These are phyloP conservation scores for Romanogobio albipinnatus DNA, from an alignment of 2,113 vertebrate species.

Conservation along the genomic window DNA sequence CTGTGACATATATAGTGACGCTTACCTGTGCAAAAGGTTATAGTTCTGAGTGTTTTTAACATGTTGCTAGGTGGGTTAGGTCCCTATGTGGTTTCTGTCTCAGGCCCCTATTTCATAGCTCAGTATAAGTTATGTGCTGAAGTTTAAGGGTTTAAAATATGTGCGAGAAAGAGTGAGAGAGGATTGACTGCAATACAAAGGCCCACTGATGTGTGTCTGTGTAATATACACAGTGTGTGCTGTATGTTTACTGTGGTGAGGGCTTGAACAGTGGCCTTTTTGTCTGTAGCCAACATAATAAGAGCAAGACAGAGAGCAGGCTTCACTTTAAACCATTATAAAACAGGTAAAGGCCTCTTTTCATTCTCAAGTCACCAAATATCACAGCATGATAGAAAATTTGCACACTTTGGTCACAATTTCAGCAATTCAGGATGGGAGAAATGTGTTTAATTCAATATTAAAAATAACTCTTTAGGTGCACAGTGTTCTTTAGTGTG, in stretches of 20 bases:
- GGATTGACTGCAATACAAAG: conserved; percentile 43
- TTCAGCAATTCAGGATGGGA: not conserved
- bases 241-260: conserved; percentile 38
- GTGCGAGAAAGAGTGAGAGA: conserved; percentile 42
- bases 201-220: conserved; percentile 42
- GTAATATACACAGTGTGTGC: conserved; percentile 36
- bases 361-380: not conserved
- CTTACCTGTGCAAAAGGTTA: not conserved
- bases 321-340: conserved; percentile 9
- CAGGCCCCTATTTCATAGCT: not conserved
- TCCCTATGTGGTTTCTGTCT: not conserved
- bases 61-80: not conserved
- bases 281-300: conserved; percentile 37
- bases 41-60: not conserved
- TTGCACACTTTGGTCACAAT: not conserved
- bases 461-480: not conserved
- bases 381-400: not conserved
- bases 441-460: not conserved
- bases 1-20: no score
- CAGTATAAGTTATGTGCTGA: not conserved
- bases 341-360: not conserved
- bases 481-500: not conserved
- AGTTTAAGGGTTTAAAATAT: not conserved
- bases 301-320: conserved; percentile 23
- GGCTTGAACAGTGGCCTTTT: conserved; percentile 29